Base-by-base conservation (phyloP, 2,797 vertebrate genomes). In the Paramormyrops hopkinsi region DNA sequence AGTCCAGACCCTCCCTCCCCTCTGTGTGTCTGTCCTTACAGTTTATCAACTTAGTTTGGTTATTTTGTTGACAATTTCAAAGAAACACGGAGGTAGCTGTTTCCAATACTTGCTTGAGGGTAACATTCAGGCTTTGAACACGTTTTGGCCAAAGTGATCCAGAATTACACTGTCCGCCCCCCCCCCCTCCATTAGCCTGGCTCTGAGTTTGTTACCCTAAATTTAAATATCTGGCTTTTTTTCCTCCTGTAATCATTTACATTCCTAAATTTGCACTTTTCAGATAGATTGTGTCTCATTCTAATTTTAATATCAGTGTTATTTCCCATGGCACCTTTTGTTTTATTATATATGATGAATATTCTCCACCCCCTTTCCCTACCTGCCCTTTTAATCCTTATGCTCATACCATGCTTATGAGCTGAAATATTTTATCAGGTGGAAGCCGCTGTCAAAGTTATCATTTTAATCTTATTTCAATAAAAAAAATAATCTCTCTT, bases 401-500 rank as follows among this genome's bases (percentile, higher is more conserved):
- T 93, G 95, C 96, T 96, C 95, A 96, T 96, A 97, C 93, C 90
- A 90, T 93, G 96, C 96, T 98, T 98, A 98, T 98, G 97, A 97
- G 97, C 97, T 97, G 96, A 96, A 98, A 98, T 98, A 98, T 98
- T 98, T 98, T 98, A 97, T 98, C 96, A 97, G 96, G 96, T 93
- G 92, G 95, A 97, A 97, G 96, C 95, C 94, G 94, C 95, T 95
- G 95, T 96, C 97, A 97, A 97, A 97, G 95, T 95, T 96, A 97
- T 97, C 93, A 97, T 97, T 98, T 97, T 96, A 96, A 97, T 97
- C 96, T 96, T 97, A 97, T 98, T 98, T 99, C 97, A 98, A 97
- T 97, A 97, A 97, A 98, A 98, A 96, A 97, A 97, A 96, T 97
- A 95, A 97, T 98, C 96, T 97, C 94, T 94, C 95, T 97, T 94